Conservation (phyloP, 2,113 vertebrate species). For the Chaetura pelagica region DNA sequence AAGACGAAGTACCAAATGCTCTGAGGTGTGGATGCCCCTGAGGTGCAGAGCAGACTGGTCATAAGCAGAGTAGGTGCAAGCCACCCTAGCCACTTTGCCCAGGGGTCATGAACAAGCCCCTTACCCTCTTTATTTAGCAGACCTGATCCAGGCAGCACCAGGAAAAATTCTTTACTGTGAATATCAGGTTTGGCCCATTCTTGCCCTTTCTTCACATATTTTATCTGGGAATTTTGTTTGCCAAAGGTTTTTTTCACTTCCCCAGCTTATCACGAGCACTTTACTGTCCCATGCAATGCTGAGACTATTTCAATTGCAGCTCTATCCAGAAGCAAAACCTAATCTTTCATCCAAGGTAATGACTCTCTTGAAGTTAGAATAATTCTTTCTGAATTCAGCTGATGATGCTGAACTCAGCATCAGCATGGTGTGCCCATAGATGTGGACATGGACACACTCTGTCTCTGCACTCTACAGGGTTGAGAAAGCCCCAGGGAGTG, state of each 20-base stretch:
- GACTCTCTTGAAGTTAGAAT: background rate
- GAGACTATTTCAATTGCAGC: background rate
- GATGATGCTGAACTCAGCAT: background rate
- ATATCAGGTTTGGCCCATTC: background rate
- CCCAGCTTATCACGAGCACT: background rate
- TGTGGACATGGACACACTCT: fast-evolving
- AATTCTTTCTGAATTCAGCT: too few species aligned
- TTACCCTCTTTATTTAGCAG: background rate
- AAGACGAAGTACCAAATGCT: background rate
- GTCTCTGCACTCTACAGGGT: background rate
- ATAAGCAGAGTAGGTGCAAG: background rate
- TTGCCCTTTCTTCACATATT: background rate
- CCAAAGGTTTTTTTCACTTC: background rate
- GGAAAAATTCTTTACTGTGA: background rate
- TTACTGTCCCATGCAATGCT: background rate
- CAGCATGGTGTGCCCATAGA: background rate
- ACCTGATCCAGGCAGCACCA: background rate
- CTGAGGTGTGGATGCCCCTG: too few species aligned
- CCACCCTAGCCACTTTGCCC: background rate
- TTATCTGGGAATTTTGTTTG: background rate
- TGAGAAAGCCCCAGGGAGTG: background rate
- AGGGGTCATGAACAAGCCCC: background rate
- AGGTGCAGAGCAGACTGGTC: background rate
- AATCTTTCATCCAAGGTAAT: background rate
- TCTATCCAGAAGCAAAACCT: background rate